Conservation (phyloP, 2,888 invertebrate genomes). For the Epicampocera succincta region DNA sequence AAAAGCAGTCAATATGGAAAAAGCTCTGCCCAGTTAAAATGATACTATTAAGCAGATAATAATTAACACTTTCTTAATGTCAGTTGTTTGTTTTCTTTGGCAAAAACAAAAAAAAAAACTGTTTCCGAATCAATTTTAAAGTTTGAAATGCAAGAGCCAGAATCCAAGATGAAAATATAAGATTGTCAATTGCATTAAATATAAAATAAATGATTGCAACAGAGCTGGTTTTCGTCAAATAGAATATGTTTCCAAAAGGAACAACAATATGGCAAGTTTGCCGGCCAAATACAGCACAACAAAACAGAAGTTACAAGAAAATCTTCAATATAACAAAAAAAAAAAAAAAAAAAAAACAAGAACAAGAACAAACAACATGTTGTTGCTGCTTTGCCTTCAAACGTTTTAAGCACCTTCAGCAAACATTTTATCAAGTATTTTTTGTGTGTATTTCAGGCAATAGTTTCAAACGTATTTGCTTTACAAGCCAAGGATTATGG, state of each 20-base stretch:
- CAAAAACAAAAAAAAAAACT: too few relatives aligned
- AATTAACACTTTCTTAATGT: too few relatives aligned
- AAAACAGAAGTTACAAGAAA: not conserved
- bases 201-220: not conserved
- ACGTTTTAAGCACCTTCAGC: constrained; percentile 1
- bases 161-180: not conserved
- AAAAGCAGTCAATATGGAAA: too few relatives aligned
- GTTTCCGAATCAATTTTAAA: not conserved
- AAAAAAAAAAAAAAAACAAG: too few relatives aligned
- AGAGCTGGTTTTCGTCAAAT: not conserved
- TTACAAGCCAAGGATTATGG: constrained; percentile 64
- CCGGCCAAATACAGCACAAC: too few relatives aligned
- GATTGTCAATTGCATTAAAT: not conserved
- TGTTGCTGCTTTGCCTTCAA: not conserved
- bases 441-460: constrained; percentile 7
- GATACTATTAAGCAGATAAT: too few relatives aligned
- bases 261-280: too few relatives aligned
- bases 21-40: too few relatives aligned
- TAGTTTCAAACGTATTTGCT: constrained; percentile 47
- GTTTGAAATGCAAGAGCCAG: not conserved
- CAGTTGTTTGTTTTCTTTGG: too few relatives aligned
- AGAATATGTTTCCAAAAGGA: too few relatives aligned
- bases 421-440: not conserved
- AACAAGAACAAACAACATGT: too few relatives aligned
- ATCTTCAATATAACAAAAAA: too few relatives aligned